These are phyloP conservation scores for Ormyrus pomaceus DNA, from an alignment of 2,888 invertebrate genomes.

Conservation along the genomic window DNA sequence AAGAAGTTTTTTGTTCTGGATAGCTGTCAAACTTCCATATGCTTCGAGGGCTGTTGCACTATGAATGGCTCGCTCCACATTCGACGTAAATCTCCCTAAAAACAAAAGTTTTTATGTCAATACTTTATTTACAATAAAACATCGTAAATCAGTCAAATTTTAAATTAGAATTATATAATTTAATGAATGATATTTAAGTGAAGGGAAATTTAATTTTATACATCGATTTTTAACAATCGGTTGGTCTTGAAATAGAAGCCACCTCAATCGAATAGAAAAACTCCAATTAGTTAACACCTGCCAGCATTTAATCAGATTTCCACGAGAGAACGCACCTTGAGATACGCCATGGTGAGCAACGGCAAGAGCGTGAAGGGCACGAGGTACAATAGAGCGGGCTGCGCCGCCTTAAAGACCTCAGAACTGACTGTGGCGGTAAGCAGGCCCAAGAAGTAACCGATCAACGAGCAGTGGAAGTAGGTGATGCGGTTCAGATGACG, in stretches of 20 bases:
- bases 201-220: too few relatives aligned
- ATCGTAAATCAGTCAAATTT: slow-evolving; percentile 5
- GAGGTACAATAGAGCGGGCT: slow-evolving; percentile 96
- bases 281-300: not conserved
- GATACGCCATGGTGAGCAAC: slow-evolving; percentile 97
- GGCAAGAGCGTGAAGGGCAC: slow-evolving; percentile 98
- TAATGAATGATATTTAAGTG: not conserved
- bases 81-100: slow-evolving; percentile 94
- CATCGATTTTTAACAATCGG: too few relatives aligned
- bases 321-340: slow-evolving; percentile 83
- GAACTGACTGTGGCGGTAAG: slow-evolving; percentile 98
- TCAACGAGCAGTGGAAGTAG: slow-evolving; percentile 98
- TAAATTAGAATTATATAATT: not conserved
- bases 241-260: not conserved
- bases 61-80: slow-evolving; percentile 99
- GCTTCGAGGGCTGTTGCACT: slow-evolving; percentile 87
- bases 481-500: slow-evolving; percentile 81
- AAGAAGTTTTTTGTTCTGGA: slow-evolving; percentile 49
- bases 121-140: not conserved
- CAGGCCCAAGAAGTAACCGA: slow-evolving; percentile 97
- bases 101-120: not conserved
- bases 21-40: slow-evolving; percentile 85
- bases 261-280: not conserved
- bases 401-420: slow-evolving; percentile 98
- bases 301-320: too few relatives aligned